A percentile compares a stretch with the other conserved stretches of the same genome.
Evolutionary conservation across 2,888 invertebrate species (phyloP).

Genomic region (Meiosimyza platycephala): DNA sequence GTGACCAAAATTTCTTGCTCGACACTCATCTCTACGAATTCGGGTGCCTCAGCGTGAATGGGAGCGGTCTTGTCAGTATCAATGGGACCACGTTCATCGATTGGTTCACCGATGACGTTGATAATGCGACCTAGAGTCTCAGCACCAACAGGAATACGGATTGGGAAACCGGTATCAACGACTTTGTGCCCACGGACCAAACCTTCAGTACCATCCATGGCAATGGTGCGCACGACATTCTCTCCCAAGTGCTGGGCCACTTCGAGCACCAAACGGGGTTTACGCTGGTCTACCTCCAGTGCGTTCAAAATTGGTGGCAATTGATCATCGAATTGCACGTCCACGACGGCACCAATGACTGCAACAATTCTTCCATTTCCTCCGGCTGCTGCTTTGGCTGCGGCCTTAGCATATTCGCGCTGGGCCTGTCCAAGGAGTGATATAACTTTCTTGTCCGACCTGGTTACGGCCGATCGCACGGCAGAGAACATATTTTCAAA

Average conservation of each 20-base stretch:
- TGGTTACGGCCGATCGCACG: conserved; percentile 51
- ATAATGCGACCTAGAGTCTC: conserved; percentile 92
- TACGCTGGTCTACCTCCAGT: conserved; percentile 87
- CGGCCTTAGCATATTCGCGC: conserved; percentile 54
- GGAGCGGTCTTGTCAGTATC: conserved; percentile 79
- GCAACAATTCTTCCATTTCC: conserved; percentile 74
- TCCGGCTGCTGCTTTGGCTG: conserved; percentile 49
- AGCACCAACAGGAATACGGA: conserved; percentile 89
- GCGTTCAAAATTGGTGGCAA: conserved; percentile 95
- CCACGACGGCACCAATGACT: conserved; percentile 97
- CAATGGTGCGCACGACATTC: conserved; percentile 88
- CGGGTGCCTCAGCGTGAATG: conserved; percentile 91
- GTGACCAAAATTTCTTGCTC: conserved; percentile 91
- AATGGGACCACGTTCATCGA: conserved; percentile 88
- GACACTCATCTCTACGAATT: conserved; percentile 92
- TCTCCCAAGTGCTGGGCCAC: conserved; percentile 90
- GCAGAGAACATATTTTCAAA: conserved; percentile 51
- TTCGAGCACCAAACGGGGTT: conserved; percentile 80
- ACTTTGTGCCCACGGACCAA: conserved; percentile 84
- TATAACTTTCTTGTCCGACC: conserved; percentile 55
- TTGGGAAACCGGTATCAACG: conserved; percentile 85
- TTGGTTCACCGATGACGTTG: conserved; percentile 87
- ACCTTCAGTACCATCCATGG: conserved; percentile 94
- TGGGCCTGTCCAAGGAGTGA: conserved; percentile 52
- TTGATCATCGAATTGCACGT: conserved; percentile 90